Evolutionary conservation across 2,113 vertebrate species (phyloP).

Genomic region (Osmerus mordax): DNA sequence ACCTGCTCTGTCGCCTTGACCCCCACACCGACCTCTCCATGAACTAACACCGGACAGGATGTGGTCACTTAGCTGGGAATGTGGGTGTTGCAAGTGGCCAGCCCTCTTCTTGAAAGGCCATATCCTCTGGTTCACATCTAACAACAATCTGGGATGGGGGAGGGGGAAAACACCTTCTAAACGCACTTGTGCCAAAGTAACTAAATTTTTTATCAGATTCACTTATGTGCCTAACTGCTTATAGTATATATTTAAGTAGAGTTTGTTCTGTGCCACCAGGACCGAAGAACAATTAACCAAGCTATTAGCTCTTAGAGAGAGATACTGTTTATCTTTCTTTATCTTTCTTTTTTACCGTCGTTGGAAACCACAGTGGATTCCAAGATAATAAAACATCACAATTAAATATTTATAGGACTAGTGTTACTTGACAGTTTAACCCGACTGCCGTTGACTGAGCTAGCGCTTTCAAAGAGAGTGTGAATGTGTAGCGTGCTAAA

Average conservation of each 20-base stretch:
- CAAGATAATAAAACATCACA: constrained; percentile 33
- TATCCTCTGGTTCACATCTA: background rate
- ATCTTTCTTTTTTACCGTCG: background rate
- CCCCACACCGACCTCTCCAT: background rate
- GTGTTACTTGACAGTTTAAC: constrained; percentile 33
- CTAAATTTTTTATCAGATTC: constrained; percentile 7
- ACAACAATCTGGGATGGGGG: background rate
- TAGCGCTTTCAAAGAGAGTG: constrained; percentile 17
- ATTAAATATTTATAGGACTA: constrained; percentile 47
- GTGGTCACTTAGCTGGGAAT: background rate
- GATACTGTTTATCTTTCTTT: constrained; percentile 4
- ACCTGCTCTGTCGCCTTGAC: background rate
- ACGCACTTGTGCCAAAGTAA: constrained; percentile 21
- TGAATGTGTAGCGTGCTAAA: constrained; percentile 25
- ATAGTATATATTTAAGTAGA: constrained; percentile 31
- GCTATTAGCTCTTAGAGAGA: constrained; percentile 27
- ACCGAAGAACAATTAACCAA: constrained; percentile 16
- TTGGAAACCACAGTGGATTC: constrained; percentile 27
- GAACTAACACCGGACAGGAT: constrained; percentile 7
- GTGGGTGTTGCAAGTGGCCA: background rate
- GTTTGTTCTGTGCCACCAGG: constrained; percentile 19
- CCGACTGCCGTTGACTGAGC: constrained; percentile 35
- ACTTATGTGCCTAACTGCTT: constrained; percentile 21
- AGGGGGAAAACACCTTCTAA: background rate
- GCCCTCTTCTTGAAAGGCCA: background rate